Base-by-base conservation (phyloP, 2,113 vertebrate species). In the Paralichthys olivaceus region DNA sequence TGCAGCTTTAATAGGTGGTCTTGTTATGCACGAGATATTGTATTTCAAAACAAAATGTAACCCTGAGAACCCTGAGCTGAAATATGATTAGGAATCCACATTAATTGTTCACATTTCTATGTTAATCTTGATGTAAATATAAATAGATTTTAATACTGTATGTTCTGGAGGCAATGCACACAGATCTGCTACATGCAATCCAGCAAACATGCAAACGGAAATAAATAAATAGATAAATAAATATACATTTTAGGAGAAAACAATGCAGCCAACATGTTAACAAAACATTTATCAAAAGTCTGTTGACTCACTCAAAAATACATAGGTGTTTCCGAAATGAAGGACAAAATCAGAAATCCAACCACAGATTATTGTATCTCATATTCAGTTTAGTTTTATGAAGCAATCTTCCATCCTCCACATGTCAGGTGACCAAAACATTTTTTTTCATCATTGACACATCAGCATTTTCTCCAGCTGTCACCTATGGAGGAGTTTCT, bases 11-110 rank as follows among this genome's bases (percentile, higher is more conserved):
- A 54, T 47, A 40, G 55, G 14, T 57, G 47, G 14, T 65, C 17
- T 23, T 45, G 0, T 22, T 5, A 22, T 7, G 55, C 26, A 12
- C 4, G 7, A 23, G 20, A n/a, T n/a, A 5, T 37, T 7, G 0
- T 40, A 34, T n/a, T 77, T 61, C 3, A 70, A 68, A 83, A 29
- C 63, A 32, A 61, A 68, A 61, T 65, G 51, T 49, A 70, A 68
- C 72, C 81, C 84, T 88, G 77, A 86, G 71, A 15, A 28, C 11
- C 34, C 60, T 64, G n/a, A 84, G 58, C 77, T 81, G 3, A 67
- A 72, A 74, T 63, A 17, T 19, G 15, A 70, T 23, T 20, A 61
- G 5, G 63, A 62, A 69, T 62, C 15, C 6, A 6, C 7, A 15
- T 7, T 23, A 56, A 63, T 71, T 54, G 20, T 68, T 67, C 17